These are phyloP conservation scores for Hymenopus coronatus DNA, from an alignment of 2,888 invertebrate species.

Conservation along the genomic window DNA sequence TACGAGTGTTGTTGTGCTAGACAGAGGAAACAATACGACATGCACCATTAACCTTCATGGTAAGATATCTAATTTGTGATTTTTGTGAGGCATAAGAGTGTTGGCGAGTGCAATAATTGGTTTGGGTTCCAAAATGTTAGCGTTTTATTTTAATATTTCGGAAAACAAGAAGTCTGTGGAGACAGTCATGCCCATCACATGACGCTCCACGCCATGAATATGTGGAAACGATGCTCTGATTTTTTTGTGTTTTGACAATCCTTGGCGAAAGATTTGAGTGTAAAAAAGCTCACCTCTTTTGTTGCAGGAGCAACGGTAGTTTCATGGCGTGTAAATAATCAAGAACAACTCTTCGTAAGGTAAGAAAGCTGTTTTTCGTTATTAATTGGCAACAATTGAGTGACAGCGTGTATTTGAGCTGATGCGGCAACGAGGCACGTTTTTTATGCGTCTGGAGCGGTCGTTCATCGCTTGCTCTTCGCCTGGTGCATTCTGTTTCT, in stretches of 20 bases:
- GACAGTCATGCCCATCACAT: slow-evolving; percentile 30
- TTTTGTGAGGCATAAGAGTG: not conserved
- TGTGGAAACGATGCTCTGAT: slow-evolving; percentile 33
- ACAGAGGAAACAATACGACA: slow-evolving; percentile 94
- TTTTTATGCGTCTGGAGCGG: slow-evolving; percentile 34
- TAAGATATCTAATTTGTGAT: slow-evolving; percentile 54
- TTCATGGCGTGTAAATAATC: slow-evolving; percentile 94
- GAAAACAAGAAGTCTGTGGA: slow-evolving; percentile 14
- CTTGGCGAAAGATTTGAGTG: slow-evolving; percentile 25
- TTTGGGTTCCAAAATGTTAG: not conserved
- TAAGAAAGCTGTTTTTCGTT: slow-evolving; percentile 49
- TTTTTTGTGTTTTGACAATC: slow-evolving; percentile 36
- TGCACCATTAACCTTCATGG: slow-evolving; percentile 96
- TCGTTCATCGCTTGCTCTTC: not conserved
- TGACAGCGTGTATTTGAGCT: not conserved
- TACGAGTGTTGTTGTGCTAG: slow-evolving; percentile 92
- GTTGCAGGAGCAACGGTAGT: slow-evolving; percentile 90
- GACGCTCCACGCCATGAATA: slow-evolving; percentile 31
- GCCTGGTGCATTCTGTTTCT: not conserved
- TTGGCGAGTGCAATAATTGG: not conserved
- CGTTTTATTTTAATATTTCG: not conserved
- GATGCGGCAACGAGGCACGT: slow-evolving; percentile 24
- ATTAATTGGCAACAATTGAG: not conserved
- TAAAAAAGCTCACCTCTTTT: slow-evolving; percentile 21
- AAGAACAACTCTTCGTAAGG: slow-evolving; percentile 96